Conservation (phyloP, 2,113 vertebrate species). For the Furnarius figulus region DNA sequence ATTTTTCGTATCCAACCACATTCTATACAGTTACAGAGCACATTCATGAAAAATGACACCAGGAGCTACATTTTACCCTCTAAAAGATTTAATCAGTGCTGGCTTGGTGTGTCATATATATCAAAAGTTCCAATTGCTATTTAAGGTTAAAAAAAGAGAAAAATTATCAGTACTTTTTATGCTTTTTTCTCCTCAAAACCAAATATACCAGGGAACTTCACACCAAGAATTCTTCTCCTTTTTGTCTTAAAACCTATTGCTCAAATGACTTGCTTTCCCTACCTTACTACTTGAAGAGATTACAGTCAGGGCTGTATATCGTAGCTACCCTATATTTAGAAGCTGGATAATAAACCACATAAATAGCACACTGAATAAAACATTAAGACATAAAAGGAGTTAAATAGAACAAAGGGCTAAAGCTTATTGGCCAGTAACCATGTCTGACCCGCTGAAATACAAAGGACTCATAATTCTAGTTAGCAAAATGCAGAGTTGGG, state of each 20-base stretch:
- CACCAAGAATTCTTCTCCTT: background rate
- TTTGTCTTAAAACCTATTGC: slow-evolving; percentile 15
- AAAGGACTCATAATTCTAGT: slow-evolving; percentile 51
- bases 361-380: slow-evolving; percentile 69
- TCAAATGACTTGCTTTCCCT: background rate
- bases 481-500: slow-evolving; percentile 33
- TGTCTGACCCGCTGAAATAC: slow-evolving; percentile 45
- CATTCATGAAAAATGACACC: background rate
- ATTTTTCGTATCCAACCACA: background rate
- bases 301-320: slow-evolving; percentile 1
- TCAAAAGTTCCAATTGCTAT: background rate
- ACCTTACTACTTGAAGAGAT: background rate
- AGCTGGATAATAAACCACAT: slow-evolving; percentile 36
- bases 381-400: slow-evolving; percentile 60
- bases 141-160: background rate
- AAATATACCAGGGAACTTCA: background rate
- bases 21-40: background rate
- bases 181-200: background rate
- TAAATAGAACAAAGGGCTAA: slow-evolving; percentile 34
- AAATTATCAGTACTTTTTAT: background rate
- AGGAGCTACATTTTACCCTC: background rate
- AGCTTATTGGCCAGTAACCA: slow-evolving; percentile 20
- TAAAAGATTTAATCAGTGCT: background rate
- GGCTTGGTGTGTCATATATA: background rate
- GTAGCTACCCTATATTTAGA: slow-evolving; percentile 34